These are phyloP conservation scores for Caenorhabditis doughertyi DNA, from an alignment of 2,888 invertebrate genomes.

Conservation along the genomic window DNA sequence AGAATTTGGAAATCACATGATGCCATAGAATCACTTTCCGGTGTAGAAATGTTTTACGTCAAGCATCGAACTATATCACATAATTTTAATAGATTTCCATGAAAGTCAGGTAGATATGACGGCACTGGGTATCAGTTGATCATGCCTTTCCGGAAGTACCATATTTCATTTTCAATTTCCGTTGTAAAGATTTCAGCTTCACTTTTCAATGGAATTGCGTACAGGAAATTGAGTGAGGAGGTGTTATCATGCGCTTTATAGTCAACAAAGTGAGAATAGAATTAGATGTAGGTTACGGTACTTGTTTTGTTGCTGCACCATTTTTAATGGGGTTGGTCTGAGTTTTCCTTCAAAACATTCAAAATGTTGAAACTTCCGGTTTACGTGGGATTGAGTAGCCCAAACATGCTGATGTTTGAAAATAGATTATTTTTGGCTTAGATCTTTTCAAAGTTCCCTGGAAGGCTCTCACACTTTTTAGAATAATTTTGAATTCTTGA, in stretches of 20 bases:
- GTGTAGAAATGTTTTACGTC: neutral
- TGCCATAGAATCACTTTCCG: slow-evolving; percentile 2
- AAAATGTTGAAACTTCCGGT: slow-evolving; percentile 2
- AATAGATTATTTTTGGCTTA: neutral
- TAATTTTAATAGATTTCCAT: neutral
- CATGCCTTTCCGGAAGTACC: neutral
- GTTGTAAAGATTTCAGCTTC: neutral
- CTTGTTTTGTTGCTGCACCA: neutral
- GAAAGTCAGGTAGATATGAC: slow-evolving; percentile 4
- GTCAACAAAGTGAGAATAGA: neutral
- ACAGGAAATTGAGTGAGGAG: slow-evolving; percentile 41
- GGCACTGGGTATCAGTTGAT: slow-evolving; percentile 23
- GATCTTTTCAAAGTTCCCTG: neutral
- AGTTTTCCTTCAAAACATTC: neutral
- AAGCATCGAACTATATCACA: slow-evolving; percentile 21
- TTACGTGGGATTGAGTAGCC: neutral
- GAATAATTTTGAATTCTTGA: neutral
- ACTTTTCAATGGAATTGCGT: neutral
- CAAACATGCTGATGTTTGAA: neutral
- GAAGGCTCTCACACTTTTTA: neutral
- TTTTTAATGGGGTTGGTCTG: neutral
- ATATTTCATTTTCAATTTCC: slow-evolving; percentile 23
- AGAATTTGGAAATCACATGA: neutral
- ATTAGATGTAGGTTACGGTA: slow-evolving; percentile 14
- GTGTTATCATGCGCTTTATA: slow-evolving; percentile 2